Base-by-base conservation (phyloP, 2,113 vertebrate genomes). In the Zingel zingel region DNA sequence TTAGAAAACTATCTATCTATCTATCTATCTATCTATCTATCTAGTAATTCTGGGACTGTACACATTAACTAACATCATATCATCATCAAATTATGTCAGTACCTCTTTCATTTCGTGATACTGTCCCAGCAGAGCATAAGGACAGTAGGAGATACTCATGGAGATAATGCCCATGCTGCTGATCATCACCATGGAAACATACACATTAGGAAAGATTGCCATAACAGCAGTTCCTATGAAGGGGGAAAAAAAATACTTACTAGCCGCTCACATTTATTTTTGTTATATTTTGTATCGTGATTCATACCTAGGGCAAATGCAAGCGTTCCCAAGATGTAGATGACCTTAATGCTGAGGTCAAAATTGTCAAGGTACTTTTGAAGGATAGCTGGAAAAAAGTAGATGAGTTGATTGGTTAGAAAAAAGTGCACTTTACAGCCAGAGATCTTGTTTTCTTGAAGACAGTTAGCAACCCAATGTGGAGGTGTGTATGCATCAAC, bases 101-200 rank as follows among this genome's bases (percentile, higher is more conserved):
- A 99, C 98, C 97, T 97, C 88, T 94, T 98, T 98, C 53, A 96
- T 96, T 59, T 99, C 98, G 4, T 99, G 98, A 93, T 99, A 99
- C 87, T 99, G 98, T 70, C 98, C 98, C 11, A 99, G 86, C 80
- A 99, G 97, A 0, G 98, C 98, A 0, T 99, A 99, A 1, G 98
- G 98, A 87, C 98, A 99, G 93, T 99, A 99, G 79, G 97, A 99
- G 91, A 99, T 98, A 77, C 98, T 99, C 98, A 99, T 99, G n/a
- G 97, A 99, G 86, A 99, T 97, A 21, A 99, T 89, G n/a, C 98
- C 98, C 98, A 99, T 99, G 1, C 96, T 98, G 95, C 98, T 99
- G 94, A 99, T 98, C 97, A 97, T 98, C 78, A 96, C 94, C 98
- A 99, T 99, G 81, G 98, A 94, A 21, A 99, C 96, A 0, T 99